Percentiles rank a stretch among this genome's conserved stretches.
Evolutionary conservation across 2,113 vertebrate genomes (phyloP).

Genomic region (Corythornis vintsioides): DNA sequence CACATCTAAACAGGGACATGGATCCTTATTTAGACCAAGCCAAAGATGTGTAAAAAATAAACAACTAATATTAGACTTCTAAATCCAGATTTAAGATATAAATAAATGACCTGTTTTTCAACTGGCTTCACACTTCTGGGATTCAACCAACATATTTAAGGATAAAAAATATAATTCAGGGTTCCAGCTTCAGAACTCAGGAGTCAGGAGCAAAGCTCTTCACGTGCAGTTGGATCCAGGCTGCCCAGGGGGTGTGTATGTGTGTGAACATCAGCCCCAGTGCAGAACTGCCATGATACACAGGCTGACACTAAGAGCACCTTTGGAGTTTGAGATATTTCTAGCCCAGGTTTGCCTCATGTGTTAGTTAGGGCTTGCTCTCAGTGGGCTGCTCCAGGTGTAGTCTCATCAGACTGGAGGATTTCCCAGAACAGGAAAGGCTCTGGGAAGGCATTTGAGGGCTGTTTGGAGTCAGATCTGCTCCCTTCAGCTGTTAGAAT

Average conservation of each 20-base stretch:
- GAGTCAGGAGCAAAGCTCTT: neutral
- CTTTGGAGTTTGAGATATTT: neutral
- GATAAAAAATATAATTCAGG: neutral
- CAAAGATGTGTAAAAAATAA: neutral
- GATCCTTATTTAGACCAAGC: neutral
- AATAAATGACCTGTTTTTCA: conserved; percentile 26
- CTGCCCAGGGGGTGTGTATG: neutral
- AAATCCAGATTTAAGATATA: conserved; percentile 9
- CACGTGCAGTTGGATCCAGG: neutral
- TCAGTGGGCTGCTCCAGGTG: neutral
- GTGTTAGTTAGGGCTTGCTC: neutral
- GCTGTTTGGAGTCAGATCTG: neutral
- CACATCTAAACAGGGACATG: neutral
- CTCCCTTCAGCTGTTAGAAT: neutral
- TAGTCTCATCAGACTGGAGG: neutral
- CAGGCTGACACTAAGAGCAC: neutral
- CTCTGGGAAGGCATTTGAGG: neutral
- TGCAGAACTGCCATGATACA: neutral
- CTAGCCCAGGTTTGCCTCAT: neutral
- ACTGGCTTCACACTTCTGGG: neutral
- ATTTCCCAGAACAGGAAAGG: neutral
- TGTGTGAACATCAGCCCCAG: neutral
- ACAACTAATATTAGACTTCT: neutral
- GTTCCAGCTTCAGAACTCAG: neutral
- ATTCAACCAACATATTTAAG: neutral